Evolutionary conservation across 1,140 invertebrate species (phyloP).

Genomic region (Chionoecetes opilio): DNA sequence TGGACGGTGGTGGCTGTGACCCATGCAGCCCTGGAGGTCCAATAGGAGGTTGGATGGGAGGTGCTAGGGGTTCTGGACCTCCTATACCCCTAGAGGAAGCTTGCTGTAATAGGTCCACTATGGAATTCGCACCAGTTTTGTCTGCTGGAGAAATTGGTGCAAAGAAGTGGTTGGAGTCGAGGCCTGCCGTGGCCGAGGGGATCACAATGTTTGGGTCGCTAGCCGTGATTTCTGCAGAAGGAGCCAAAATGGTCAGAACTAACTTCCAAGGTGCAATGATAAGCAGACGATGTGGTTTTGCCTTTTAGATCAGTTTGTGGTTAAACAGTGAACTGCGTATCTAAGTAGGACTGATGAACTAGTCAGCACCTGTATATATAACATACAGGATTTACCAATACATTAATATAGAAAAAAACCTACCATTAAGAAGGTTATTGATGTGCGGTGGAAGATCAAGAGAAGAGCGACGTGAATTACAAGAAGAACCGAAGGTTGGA

Average conservation of each 20-base stretch:
- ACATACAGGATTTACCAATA: no score
- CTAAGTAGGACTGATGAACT: no score
- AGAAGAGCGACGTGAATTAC: constrained; percentile 69
- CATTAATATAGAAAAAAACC: neutral
- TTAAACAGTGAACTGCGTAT: no score
- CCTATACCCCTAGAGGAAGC: constrained; percentile 33
- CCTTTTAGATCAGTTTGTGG: neutral
- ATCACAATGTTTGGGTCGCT: constrained; percentile 73
- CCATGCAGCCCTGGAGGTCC: constrained; percentile 59
- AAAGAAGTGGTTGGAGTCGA: constrained; percentile 74
- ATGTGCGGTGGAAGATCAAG: constrained; percentile 66
- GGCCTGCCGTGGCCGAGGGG: constrained; percentile 70
- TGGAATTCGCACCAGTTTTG: constrained; percentile 73
- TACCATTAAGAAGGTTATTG: constrained; percentile 74
- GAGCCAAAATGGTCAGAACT: constrained; percentile 38
- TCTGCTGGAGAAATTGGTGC: constrained; percentile 76
- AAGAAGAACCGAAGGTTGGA: constrained; percentile 60
- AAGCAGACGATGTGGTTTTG: neutral
- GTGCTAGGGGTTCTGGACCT: constrained; percentile 53
- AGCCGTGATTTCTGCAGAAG: constrained; percentile 72
- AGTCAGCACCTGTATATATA: no score
- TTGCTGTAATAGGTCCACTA: constrained; percentile 73
- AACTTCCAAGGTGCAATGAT: neutral
- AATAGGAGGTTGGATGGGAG: constrained; percentile 33
- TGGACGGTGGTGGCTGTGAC: constrained; percentile 70